Conservation (phyloP, 2,797 vertebrate genomes). For the Gallinago solitaria region DNA sequence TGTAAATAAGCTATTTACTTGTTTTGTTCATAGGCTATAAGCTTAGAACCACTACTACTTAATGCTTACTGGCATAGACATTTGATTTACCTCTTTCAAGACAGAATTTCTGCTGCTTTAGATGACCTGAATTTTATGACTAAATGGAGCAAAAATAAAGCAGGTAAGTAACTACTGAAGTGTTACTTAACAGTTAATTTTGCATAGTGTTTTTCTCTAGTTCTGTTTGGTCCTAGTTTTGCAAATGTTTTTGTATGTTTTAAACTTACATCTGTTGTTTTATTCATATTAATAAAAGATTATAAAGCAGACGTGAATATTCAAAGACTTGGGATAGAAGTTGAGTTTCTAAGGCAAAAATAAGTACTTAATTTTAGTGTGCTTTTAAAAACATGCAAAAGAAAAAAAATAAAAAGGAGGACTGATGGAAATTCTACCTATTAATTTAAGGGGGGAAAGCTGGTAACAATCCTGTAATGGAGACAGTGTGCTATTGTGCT, state of each 20-base stretch:
- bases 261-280: neutral
- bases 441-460: neutral
- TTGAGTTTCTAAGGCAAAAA: neutral
- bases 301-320: neutral
- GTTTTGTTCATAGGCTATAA: constrained; percentile 74
- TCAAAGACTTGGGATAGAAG: neutral
- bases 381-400: neutral
- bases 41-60: constrained; percentile 75
- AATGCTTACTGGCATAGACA: constrained; percentile 83
- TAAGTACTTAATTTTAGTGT: neutral
- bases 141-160: constrained; percentile 75
- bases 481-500: neutral
- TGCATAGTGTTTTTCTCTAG: neutral
- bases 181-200: neutral
- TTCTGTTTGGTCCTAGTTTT: neutral
- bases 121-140: constrained; percentile 79
- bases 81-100: constrained; percentile 81
- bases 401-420: neutral
- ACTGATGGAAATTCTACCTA: neutral
- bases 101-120: constrained; percentile 73
- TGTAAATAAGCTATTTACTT: neutral
- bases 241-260: neutral
- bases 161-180: constrained; percentile 60
- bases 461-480: neutral
- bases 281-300: neutral